These are phyloP conservation scores for Malacoraja senta DNA, from an alignment of 2,797 vertebrate genomes.

Conservation along the genomic window DNA sequence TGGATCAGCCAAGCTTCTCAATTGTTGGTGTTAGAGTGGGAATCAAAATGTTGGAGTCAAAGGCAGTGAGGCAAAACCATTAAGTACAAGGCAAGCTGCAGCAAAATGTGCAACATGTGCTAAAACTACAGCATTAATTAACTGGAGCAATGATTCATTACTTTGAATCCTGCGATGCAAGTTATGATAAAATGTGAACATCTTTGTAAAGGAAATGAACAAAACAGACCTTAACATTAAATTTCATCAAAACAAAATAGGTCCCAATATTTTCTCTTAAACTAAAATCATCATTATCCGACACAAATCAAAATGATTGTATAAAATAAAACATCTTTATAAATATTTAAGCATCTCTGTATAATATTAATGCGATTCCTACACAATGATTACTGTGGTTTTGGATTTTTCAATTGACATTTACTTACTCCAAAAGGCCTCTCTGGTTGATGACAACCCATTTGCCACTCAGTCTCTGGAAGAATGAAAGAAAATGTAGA, in stretches of 20 bases:
- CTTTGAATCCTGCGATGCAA: not conserved
- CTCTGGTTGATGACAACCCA: constrained; percentile 90
- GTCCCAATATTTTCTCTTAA: not conserved
- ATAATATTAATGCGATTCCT: not conserved
- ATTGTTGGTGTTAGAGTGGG: no score
- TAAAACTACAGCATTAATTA: not conserved
- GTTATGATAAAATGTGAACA: not conserved
- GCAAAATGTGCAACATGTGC: not conserved
- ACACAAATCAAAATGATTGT: not conserved
- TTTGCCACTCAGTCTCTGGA: constrained; percentile 79
- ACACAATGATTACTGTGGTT: no score
- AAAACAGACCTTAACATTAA: not conserved
- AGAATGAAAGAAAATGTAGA: not conserved
- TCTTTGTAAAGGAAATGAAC: not conserved
- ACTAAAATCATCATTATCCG: not conserved
- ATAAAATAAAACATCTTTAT: not conserved
- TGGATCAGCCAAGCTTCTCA: no score
- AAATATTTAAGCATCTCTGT: not conserved
- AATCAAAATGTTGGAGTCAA: no score
- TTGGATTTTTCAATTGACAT: no score
- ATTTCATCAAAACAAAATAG: not conserved
- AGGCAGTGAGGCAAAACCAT: not conserved
- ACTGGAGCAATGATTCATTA: not conserved
- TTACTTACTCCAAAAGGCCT: constrained; percentile 68
- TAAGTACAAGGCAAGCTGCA: not conserved